Conservation (phyloP, 2,797 vertebrate species). For the Aselliscus stoliczkanus region DNA sequence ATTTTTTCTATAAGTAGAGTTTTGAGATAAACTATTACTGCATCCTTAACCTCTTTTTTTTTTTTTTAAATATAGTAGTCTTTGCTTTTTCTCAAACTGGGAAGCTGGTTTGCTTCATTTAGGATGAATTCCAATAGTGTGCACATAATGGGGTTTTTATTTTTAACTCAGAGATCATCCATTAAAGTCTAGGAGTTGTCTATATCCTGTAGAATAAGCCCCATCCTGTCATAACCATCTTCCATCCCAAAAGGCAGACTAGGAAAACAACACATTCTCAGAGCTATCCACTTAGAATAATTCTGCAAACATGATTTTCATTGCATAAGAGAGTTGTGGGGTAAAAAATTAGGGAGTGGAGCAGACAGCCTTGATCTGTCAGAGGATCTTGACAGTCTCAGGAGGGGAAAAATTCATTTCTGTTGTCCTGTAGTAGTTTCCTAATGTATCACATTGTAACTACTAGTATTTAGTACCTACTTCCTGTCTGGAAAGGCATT, state of each 20-base stretch:
- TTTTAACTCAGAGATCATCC: background rate
- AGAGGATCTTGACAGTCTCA: background rate
- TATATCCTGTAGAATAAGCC: background rate
- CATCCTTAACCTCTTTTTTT: background rate
- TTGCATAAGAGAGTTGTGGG: background rate
- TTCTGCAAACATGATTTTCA: background rate
- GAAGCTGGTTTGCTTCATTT: background rate
- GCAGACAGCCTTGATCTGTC: background rate
- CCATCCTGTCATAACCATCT: background rate
- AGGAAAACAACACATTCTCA: background rate
- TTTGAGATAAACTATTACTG: background rate
- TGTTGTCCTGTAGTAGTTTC: conserved; percentile 27
- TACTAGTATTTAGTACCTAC: background rate
- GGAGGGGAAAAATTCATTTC: background rate
- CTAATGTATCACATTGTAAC: conserved; percentile 2
- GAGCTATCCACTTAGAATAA: background rate
- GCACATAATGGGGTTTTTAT: background rate
- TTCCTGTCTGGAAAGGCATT: conserved; percentile 36
- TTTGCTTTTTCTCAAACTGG: background rate
- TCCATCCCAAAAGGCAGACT: background rate
- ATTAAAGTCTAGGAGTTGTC: background rate
- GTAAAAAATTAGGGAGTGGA: background rate
- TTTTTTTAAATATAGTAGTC: background rate
- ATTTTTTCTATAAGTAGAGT: background rate
- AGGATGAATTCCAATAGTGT: background rate